Percentiles rank a stretch among this genome's conserved stretches.
phyloP scores from a whole-genome alignment of 2,888 invertebrate genomes.

The Apantesis nais region DNA sequence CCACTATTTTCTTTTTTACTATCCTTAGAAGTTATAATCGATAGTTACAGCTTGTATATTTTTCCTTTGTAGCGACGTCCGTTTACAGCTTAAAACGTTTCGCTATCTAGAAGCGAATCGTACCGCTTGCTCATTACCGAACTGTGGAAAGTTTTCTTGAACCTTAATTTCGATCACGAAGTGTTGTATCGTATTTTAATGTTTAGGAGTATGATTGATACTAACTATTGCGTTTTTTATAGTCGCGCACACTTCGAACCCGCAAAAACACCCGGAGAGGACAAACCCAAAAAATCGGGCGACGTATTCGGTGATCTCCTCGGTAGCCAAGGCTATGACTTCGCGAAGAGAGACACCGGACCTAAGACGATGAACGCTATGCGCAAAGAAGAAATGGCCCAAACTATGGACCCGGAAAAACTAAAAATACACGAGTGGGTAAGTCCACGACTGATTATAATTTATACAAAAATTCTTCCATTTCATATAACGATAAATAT shows the following conservation, averaged over 20 bases:
- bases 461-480: not conserved
- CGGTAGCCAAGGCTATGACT: constrained; percentile 95
- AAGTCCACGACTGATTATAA: constrained; percentile 37
- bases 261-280: constrained; percentile 73
- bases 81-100: not conserved
- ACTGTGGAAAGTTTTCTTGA: too few species aligned
- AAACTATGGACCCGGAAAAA: constrained; percentile 96
- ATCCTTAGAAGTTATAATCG: too few species aligned
- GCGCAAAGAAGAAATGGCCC: constrained; percentile 94
- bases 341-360: constrained; percentile 90
- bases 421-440: constrained; percentile 94
- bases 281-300: constrained; percentile 78
- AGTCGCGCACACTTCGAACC: constrained; percentile 91
- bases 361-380: constrained; percentile 96
- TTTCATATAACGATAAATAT: not conserved
- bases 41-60: not conserved
- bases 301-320: constrained; percentile 96
- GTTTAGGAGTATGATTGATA: not conserved
- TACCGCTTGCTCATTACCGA: not conserved
- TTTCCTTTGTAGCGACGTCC: not conserved
- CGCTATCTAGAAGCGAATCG: not conserved
- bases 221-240: not conserved
- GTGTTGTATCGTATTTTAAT: not conserved
- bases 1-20: too few species aligned
- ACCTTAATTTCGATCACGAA: not conserved